Percentiles rank a stretch among this genome's conserved stretches.
phyloP scores from a whole-genome alignment of 2,888 invertebrate genomes.

The Chaitophorus viminalis region DNA sequence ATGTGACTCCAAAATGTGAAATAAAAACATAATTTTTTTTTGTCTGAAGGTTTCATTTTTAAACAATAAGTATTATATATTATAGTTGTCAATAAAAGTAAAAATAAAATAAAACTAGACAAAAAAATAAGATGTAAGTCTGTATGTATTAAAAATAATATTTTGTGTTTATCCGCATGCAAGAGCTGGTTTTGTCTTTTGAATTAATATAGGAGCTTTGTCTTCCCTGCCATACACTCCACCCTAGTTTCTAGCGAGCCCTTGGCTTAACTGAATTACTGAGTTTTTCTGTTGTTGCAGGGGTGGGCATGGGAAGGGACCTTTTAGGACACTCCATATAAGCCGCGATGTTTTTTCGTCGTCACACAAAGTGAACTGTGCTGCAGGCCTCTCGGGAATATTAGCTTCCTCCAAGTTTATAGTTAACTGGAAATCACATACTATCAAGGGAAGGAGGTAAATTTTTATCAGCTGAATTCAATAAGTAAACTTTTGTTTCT shows the following conservation, averaged over 20 bases:
- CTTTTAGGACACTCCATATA: conserved; percentile 41
- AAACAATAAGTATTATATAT: neutral
- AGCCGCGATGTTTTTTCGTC: conserved; percentile 59
- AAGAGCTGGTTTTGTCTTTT: conserved; percentile 40
- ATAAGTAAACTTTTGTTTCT: neutral
- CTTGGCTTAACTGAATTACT: conserved; percentile 45
- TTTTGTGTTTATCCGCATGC: conserved; percentile 42
- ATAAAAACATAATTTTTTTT: conserved; percentile 3
- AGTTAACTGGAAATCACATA: neutral
- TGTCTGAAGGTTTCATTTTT: neutral
- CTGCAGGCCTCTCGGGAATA: conserved; percentile 40
- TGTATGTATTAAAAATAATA: conserved; percentile 1
- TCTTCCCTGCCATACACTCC: conserved; percentile 30
- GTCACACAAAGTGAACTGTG: conserved; percentile 48
- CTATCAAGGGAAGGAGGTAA: neutral
- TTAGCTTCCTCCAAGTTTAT: conserved; percentile 26
- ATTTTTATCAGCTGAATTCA: neutral
- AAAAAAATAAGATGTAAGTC: conserved; percentile 17
- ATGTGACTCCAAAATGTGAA: neutral
- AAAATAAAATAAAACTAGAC: neutral
- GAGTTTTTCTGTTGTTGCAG: conserved; percentile 13
- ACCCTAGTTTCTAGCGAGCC: conserved; percentile 34
- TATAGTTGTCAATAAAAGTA: neutral
- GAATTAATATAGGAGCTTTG: conserved; percentile 61
- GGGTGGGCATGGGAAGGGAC: neutral